Evolutionary conservation across 2,888 invertebrate genomes (phyloP).

Genomic region (Adelphocoris suturalis): DNA sequence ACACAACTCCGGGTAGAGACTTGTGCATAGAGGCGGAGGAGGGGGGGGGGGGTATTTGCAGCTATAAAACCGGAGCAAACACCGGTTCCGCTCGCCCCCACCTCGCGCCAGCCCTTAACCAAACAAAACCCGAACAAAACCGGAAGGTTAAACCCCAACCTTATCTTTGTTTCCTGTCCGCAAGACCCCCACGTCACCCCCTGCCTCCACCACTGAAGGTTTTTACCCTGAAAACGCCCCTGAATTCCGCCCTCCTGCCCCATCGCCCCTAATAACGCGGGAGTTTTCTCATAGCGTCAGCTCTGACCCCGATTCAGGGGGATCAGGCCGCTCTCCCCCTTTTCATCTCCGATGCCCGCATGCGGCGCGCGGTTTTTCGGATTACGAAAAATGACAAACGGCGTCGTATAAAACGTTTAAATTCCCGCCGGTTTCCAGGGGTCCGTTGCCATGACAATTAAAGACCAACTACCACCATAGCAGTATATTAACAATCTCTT

Average conservation of each 20-base stretch:
- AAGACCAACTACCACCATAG: too few species aligned
- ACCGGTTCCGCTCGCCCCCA: too few species aligned
- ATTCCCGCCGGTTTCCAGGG: too few species aligned
- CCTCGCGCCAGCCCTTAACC: neutral
- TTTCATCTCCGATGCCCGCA: neutral
- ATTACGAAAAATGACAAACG: conserved; percentile 1
- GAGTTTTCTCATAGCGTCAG: conserved; percentile 16
- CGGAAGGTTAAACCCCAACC: conserved; percentile 13
- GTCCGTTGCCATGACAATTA: too few species aligned
- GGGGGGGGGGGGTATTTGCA: too few species aligned
- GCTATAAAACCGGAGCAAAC: too few species aligned
- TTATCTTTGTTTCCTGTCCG: conserved; percentile 21
- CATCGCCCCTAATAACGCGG: neutral
- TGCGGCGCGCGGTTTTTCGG: conserved; percentile 2
- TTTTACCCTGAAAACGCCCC: neutral
- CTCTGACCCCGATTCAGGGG: conserved; percentile 11
- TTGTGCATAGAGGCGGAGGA: too few species aligned
- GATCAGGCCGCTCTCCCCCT: neutral
- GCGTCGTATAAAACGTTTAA: neutral
- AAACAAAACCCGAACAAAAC: conserved; percentile 16
- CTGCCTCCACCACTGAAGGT: neutral
- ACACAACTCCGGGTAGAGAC: too few species aligned
- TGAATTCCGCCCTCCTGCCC: neutral
- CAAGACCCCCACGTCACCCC: neutral
- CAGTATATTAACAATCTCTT: too few species aligned